A percentile compares a stretch with the other conserved stretches of the same genome.
Conservation (phyloP, 1,140 invertebrate species). For the Drosophila azteca region DNA sequence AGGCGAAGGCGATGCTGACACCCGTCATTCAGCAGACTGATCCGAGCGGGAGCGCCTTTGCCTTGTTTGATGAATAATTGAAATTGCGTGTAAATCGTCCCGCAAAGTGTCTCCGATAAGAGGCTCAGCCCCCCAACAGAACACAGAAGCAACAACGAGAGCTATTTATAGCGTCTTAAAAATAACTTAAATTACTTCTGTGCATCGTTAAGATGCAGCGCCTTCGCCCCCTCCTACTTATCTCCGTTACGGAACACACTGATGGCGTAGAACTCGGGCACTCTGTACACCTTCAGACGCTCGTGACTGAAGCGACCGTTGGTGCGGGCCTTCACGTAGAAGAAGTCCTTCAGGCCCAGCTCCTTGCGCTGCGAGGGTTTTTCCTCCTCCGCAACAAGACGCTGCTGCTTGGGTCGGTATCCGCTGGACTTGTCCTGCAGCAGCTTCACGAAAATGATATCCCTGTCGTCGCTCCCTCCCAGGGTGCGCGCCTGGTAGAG, state of each 20-base stretch:
- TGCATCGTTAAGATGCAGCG: constrained; percentile 19
- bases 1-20: constrained; percentile 47
- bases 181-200: constrained; percentile 61
- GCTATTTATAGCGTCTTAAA: constrained; percentile 72
- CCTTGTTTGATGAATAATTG: constrained; percentile 63
- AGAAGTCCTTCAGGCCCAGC: constrained; percentile 68
- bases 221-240: constrained; percentile 1
- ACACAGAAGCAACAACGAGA: constrained; percentile 23
- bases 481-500: constrained; percentile 62
- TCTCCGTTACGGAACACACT: constrained; percentile 70
- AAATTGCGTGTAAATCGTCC: constrained; percentile 59
- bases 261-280: constrained; percentile 80
- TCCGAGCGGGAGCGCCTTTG: constrained; percentile 16
- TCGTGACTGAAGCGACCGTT: constrained; percentile 77
- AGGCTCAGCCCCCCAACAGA: constrained; percentile 3
- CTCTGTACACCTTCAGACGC: constrained; percentile 72
- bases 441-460: constrained; percentile 74
- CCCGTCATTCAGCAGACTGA: constrained; percentile 35
- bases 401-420: constrained; percentile 70
- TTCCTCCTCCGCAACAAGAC: constrained; percentile 38
- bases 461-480: constrained; percentile 48
- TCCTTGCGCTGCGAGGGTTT: constrained; percentile 40
- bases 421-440: constrained; percentile 57
- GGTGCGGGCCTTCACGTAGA: constrained; percentile 72
- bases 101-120: constrained; percentile 27